Evolutionary conservation across 1,140 invertebrate genomes (phyloP), one percentile per base, ranked within the genome.

Genomic region (Drosophila pseudoananassae): DNA sequence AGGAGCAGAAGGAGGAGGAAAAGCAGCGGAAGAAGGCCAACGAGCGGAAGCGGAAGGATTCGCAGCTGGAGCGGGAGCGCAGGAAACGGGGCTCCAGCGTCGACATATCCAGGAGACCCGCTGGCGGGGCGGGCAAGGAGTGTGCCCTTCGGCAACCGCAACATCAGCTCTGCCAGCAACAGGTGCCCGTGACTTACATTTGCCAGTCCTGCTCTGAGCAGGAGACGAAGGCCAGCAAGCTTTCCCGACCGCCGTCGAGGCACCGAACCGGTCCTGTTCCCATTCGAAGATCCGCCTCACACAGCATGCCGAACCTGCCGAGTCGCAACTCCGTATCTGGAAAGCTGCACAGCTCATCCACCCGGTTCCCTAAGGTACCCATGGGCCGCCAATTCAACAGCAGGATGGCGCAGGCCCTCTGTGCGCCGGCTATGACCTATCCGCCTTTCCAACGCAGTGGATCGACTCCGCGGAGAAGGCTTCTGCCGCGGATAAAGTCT

Each of bases 161-260:
- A 43, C 82, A 84, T 56, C 50, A 63, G 43, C 45, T 84, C 20
- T 66, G 56, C 23, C 63, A 84, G 14, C 81, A 87, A 12, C 81
- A 85, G 4, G 23, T 47, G 6, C 64, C 55, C 2, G 1, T 61
- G 15, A 4, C 49, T 1, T 69, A 76, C 7, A 40, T 69, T 20
- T 46, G 17, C 23, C 9, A 2, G n/a, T 10, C 36, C 15, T 56
- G 65, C 36, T 43, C 27, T 2, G 17, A 51, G 14, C 40, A 45
- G 3, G n/a, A 56, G 1, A 6, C 17, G 12, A 27, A 14, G 17
- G 2, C 12, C 15, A 49, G 17, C 1, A 25, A 9, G 9, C 6
- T 17, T 0, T 14, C 33, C 7, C 33, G 40, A 0, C 9, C 52
- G 4, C 4, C 50, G 1, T 23, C 52, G 1, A 71, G 10, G 14